Conservation (phyloP, 1,140 invertebrate genomes). For the Ectropis grisescens region DNA sequence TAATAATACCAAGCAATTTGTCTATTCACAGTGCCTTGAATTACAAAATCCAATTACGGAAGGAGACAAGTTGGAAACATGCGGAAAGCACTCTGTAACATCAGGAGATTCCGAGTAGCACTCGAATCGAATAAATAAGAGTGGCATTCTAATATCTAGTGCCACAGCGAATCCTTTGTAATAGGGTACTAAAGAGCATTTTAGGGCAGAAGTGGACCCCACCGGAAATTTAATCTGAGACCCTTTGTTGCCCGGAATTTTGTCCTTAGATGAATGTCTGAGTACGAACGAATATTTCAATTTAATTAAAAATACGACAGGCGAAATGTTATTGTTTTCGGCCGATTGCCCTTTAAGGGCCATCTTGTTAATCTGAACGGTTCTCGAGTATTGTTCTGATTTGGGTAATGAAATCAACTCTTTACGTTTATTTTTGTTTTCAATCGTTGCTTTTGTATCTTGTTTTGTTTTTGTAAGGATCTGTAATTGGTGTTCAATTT, state of each 20-base stretch:
- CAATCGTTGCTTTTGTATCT: neutral
- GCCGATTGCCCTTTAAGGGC: slow-evolving; percentile 21
- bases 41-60: too few relatives aligned
- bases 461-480: too few relatives aligned
- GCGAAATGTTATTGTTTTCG: slow-evolving; percentile 22
- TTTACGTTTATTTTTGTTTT: too few relatives aligned
- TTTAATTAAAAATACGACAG: slow-evolving; percentile 51
- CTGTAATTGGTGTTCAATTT: too few relatives aligned
- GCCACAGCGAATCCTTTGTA: slow-evolving; percentile 36
- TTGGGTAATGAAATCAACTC: slow-evolving; percentile 1
- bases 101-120: too few relatives aligned
- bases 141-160: slow-evolving; percentile 52
- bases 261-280: slow-evolving; percentile 52
- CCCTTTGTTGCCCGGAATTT: slow-evolving; percentile 49
- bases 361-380: slow-evolving; percentile 18
- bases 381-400: slow-evolving; percentile 14
- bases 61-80: too few relatives aligned
- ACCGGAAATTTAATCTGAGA: slow-evolving; percentile 62
- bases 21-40: too few relatives aligned
- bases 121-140: slow-evolving; percentile 28
- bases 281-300: slow-evolving; percentile 42
- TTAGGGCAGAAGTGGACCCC: slow-evolving; percentile 52
- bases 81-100: too few relatives aligned
- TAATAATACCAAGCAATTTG: too few relatives aligned
- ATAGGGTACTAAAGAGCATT: slow-evolving; percentile 56